Conservation (phyloP, 2,888 invertebrate genomes). For the Macaria liturata region DNA sequence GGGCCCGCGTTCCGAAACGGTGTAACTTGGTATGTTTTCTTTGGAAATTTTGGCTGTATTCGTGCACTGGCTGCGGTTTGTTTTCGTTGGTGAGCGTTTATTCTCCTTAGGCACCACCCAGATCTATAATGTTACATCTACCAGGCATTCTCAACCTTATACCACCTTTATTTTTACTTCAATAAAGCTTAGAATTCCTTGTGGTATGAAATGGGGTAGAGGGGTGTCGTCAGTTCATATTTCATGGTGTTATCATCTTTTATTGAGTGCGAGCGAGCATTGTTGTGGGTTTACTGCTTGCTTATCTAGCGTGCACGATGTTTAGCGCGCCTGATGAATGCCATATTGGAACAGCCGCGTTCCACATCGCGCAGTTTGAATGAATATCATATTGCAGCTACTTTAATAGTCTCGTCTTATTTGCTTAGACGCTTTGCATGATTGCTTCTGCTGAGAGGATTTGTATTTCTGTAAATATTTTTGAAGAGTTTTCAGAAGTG, state of each 20-base stretch:
- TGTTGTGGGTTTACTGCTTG: constrained; percentile 80
- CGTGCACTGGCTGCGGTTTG: constrained; percentile 69
- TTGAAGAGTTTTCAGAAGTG: too few species aligned
- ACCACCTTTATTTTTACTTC: constrained; percentile 32
- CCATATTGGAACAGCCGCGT: constrained; percentile 55
- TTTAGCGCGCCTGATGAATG: constrained; percentile 79
- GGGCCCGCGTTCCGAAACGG: constrained; percentile 74
- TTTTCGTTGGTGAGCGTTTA: constrained; percentile 73
- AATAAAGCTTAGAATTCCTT: constrained; percentile 40
- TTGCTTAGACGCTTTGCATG: constrained; percentile 14
- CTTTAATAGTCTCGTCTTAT: constrained; percentile 25
- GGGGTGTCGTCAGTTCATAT: constrained; percentile 80
- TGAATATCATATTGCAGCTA: constrained; percentile 32
- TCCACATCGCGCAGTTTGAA: constrained; percentile 24
- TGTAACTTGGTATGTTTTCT: constrained; percentile 74
- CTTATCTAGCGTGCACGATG: constrained; percentile 76
- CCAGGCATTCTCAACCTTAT: constrained; percentile 22
- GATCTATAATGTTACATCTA: constrained; percentile 55
- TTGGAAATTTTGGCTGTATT: constrained; percentile 78
- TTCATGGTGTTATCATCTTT: constrained; percentile 83
- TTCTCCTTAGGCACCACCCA: constrained; percentile 57
- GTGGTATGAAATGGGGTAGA: constrained; percentile 41
- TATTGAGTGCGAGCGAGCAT: constrained; percentile 82
- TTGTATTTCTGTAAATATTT: too few species aligned
- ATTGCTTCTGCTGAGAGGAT: constrained; percentile 13